These are phyloP conservation scores for Discoglossus pictus DNA, from an alignment of 2,797 vertebrate genomes.

Conservation along the genomic window DNA sequence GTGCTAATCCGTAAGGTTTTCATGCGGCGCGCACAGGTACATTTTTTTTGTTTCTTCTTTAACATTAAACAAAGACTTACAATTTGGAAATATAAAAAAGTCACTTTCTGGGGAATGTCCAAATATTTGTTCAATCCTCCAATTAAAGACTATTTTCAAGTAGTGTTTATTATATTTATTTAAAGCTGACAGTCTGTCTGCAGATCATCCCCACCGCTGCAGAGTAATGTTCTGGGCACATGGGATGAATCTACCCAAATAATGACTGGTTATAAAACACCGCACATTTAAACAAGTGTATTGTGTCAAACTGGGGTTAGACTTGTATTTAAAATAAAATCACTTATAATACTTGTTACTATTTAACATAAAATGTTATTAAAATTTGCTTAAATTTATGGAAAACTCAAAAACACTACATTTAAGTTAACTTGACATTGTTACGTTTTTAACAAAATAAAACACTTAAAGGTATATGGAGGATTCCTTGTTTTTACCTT, in stretches of 20 bases:
- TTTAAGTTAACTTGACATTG: no score
- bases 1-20: no score
- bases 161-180: constrained; percentile 22
- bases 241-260: background rate
- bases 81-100: constrained; percentile 8
- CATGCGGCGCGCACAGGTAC: background rate
- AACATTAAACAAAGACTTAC: background rate
- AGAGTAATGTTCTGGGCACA: background rate
- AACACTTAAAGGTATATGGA: no score
- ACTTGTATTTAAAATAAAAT: no score
- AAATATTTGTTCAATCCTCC: constrained; percentile 20
- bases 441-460: no score
- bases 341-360: no score
- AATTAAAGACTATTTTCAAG: background rate
- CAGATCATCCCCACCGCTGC: background rate
- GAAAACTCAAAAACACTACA: no score
- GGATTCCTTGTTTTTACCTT: no score
- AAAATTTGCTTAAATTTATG: no score
- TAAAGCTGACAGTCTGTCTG: constrained; percentile 28
- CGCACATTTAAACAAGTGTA: no score
- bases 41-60: background rate
- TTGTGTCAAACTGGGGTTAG: no score
- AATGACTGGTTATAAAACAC: background rate
- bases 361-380: no score
- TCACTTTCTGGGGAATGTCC: background rate